Evolutionary conservation across 1,140 invertebrate species (phyloP).

Genomic region (Trachymyrmex cornetzi): DNA sequence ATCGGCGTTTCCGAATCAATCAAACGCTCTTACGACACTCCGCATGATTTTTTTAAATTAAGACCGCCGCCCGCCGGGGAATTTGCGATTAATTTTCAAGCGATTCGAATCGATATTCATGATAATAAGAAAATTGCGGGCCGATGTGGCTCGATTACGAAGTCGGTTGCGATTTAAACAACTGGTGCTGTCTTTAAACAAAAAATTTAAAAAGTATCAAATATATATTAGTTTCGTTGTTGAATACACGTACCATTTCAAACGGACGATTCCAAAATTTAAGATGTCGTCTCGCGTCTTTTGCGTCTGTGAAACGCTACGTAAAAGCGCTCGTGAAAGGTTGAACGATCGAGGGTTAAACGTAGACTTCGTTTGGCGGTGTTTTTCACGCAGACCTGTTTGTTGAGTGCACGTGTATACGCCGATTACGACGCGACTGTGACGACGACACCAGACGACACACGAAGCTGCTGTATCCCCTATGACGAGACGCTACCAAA

Average conservation of each 20-base stretch:
- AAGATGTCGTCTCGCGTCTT: not conserved
- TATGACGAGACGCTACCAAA: not conserved
- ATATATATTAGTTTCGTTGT: not conserved
- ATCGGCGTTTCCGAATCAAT: conserved; percentile 31
- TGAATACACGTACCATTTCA: conserved; percentile 30
- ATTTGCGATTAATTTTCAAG: not conserved
- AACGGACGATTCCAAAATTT: conserved; percentile 11
- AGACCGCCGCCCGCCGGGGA: not conserved
- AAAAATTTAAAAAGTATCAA: not conserved
- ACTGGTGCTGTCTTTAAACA: not conserved
- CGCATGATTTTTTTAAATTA: conserved; percentile 30
- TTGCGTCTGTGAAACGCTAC: not conserved
- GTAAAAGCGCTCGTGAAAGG: not conserved
- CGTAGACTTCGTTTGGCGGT: not conserved
- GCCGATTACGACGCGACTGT: conserved; percentile 47
- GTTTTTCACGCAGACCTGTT: conserved; percentile 8
- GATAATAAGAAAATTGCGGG: not conserved
- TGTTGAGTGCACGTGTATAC: conserved; percentile 66
- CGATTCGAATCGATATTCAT: not conserved
- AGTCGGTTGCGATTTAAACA: not conserved
- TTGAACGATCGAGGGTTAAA: not conserved
- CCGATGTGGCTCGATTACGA: not conserved
- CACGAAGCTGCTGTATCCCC: conserved; percentile 57
- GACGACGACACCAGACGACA: conserved; percentile 55
- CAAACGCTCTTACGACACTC: not conserved